A percentile compares a stretch with the other conserved stretches of the same genome.
phyloP scores from a whole-genome alignment of 2,797 vertebrate species.

The Gastrophryne carolinensis region DNA sequence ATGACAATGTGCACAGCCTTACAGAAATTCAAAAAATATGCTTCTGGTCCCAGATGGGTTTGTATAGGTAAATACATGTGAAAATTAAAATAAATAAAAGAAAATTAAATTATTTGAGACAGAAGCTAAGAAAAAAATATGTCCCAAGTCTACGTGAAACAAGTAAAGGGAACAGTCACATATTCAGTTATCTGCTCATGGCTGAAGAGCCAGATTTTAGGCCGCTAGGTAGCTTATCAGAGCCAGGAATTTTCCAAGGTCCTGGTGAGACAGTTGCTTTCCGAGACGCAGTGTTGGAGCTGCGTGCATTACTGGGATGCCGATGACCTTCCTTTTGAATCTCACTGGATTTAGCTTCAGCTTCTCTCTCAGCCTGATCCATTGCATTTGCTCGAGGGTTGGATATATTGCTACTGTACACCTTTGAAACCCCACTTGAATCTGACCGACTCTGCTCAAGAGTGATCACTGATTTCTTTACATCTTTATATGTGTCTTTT shows the following conservation, averaged over 20 bases:
- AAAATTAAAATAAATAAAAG: slow-evolving; percentile 95
- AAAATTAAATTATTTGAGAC: slow-evolving; percentile 79
- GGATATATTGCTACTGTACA: slow-evolving; percentile 63
- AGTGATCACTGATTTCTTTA: slow-evolving; percentile 66
- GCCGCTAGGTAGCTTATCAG: slow-evolving; percentile 87
- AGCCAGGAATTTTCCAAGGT: slow-evolving; percentile 96
- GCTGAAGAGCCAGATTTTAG: slow-evolving; percentile 87
- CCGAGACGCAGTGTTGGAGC: slow-evolving; percentile 69
- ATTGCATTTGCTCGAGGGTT: slow-evolving; percentile 65
- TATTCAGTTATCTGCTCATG: slow-evolving; percentile 85
- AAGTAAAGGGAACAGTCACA: slow-evolving; percentile 62
- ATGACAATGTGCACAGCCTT: slow-evolving; percentile 71
- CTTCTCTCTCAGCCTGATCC: slow-evolving; percentile 71
- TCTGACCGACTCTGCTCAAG: slow-evolving; percentile 67
- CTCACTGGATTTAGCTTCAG: slow-evolving; percentile 70
- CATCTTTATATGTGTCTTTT: slow-evolving; percentile 67
- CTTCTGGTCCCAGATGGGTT: slow-evolving; percentile 85
- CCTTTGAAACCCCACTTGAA: slow-evolving; percentile 67
- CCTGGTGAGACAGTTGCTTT: slow-evolving; percentile 91
- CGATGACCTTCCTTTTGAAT: slow-evolving; percentile 72
- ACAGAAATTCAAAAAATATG: slow-evolving; percentile 72
- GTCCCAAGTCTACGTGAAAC: slow-evolving; percentile 66
- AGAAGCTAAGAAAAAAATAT: slow-evolving; percentile 68
- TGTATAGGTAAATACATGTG: slow-evolving; percentile 74
- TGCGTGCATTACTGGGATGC: slow-evolving; percentile 67